These are phyloP conservation scores for Psettodes erumei DNA, from an alignment of 2,113 vertebrate species.

Conservation along the genomic window DNA sequence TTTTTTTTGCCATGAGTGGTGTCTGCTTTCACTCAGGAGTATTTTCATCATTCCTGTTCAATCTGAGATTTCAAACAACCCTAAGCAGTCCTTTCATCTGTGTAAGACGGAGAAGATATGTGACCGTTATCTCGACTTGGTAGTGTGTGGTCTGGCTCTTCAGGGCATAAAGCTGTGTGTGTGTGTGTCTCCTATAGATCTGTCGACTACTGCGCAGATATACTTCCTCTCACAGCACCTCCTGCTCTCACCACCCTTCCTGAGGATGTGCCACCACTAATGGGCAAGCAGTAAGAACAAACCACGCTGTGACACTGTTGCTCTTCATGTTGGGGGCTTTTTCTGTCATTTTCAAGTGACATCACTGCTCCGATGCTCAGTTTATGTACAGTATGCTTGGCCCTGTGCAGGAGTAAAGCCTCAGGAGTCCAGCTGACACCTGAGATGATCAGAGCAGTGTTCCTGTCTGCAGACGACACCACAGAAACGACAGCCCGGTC, in stretches of 20 bases:
- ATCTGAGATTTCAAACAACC: slow-evolving; percentile 43
- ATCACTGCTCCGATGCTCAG: not conserved
- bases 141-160: slow-evolving; percentile 35
- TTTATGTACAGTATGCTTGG: not conserved
- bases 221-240: slow-evolving; percentile 54
- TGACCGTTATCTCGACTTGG: slow-evolving; percentile 29
- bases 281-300: slow-evolving; percentile 59
- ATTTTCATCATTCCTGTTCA: slow-evolving; percentile 36
- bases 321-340: not conserved
- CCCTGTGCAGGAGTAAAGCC: slow-evolving; percentile 62
- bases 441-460: slow-evolving; percentile 89
- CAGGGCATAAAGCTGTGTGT: slow-evolving; percentile 25
- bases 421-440: slow-evolving; percentile 80
- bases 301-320: not conserved
- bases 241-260: slow-evolving; percentile 48
- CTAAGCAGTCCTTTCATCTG: slow-evolving; percentile 42
- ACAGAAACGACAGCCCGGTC: not conserved
- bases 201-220: slow-evolving; percentile 55
- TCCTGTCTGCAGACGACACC: slow-evolving; percentile 65
- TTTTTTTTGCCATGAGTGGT: slow-evolving; percentile 8
- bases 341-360: not conserved
- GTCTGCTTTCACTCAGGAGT: slow-evolving; percentile 11
- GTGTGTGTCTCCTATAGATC: slow-evolving; percentile 62
- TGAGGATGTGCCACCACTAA: slow-evolving; percentile 25
- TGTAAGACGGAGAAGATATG: slow-evolving; percentile 24